phyloP scores from a whole-genome alignment of 1,140 invertebrate species.

The Drosophila tropicalis region DNA sequence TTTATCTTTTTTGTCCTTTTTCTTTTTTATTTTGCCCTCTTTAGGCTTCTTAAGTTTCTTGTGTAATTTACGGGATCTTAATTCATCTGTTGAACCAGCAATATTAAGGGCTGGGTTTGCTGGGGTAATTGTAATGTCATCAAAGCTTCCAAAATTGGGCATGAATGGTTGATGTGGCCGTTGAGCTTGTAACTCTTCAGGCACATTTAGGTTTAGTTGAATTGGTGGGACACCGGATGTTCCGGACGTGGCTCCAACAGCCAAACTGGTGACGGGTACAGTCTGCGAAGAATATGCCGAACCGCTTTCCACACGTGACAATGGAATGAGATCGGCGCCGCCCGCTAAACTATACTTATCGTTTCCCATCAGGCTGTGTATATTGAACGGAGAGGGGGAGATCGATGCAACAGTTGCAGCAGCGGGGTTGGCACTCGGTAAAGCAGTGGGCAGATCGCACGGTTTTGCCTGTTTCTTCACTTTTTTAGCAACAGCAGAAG shows the following conservation, averaged over 20 bases:
- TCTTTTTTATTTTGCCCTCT: slow-evolving; percentile 88
- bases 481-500: slow-evolving; percentile 4
- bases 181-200: slow-evolving; percentile 26
- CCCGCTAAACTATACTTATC: slow-evolving; percentile 74
- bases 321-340: slow-evolving; percentile 74
- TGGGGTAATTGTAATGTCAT: slow-evolving; percentile 69
- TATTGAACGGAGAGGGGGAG: slow-evolving; percentile 41
- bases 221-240: not conserved
- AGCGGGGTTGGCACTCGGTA: not conserved
- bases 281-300: slow-evolving; percentile 52
- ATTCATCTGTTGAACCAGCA: slow-evolving; percentile 17
- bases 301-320: slow-evolving; percentile 55
- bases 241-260: slow-evolving; percentile 59
- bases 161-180: slow-evolving; percentile 18
- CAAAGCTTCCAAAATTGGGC: slow-evolving; percentile 40
- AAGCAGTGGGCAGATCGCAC: not conserved
- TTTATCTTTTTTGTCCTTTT: slow-evolving; percentile 91
- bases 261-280: slow-evolving; percentile 48
- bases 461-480: slow-evolving; percentile 35
- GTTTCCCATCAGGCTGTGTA: slow-evolving; percentile 53
- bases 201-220: slow-evolving; percentile 11
- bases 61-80: slow-evolving; percentile 87
- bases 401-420: not conserved
- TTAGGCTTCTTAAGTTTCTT: slow-evolving; percentile 89
- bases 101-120: slow-evolving; percentile 21